These are phyloP conservation scores for Drosophila grimshawi DNA, from an alignment of 1,140 invertebrate species.

Conservation along the genomic window DNA sequence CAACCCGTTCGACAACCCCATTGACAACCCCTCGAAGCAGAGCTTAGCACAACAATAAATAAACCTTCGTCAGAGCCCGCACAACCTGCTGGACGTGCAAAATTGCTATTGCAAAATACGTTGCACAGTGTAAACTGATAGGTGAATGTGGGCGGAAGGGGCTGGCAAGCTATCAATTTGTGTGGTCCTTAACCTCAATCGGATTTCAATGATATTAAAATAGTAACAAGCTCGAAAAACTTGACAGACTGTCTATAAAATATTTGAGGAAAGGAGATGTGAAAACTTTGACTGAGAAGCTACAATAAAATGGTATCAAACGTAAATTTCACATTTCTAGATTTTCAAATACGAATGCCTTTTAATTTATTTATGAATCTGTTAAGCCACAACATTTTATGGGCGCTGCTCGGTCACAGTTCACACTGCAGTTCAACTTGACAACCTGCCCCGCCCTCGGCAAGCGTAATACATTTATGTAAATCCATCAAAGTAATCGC, in stretches of 20 bases:
- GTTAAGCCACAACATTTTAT: neutral
- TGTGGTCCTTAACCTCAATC: conserved; percentile 11
- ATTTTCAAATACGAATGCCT: neutral
- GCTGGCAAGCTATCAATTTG: conserved; percentile 15
- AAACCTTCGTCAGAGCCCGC: conserved; percentile 1
- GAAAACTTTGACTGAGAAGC: neutral
- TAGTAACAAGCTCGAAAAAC: neutral
- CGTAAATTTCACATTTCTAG: neutral
- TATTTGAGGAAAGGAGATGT: neutral
- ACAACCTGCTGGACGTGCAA: conserved; percentile 14
- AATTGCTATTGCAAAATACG: conserved; percentile 5
- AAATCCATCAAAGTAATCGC: conserved; percentile 33
- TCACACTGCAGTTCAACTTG: conserved; percentile 7
- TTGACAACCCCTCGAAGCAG: conserved; percentile 26
- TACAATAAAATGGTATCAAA: neutral
- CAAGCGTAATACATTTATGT: conserved; percentile 6
- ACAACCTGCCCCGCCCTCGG: neutral
- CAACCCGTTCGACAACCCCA: conserved; percentile 31
- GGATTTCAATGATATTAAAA: neutral
- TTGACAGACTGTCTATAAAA: neutral
- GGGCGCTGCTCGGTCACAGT: neutral
- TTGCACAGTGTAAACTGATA: conserved; percentile 22
- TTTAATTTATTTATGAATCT: neutral
- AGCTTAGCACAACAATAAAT: conserved; percentile 5
- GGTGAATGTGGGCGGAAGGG: conserved; percentile 16